Evolutionary conservation across 23 tunicate genomes (phyloP).

Genomic region (Phallusia fumigata): DNA sequence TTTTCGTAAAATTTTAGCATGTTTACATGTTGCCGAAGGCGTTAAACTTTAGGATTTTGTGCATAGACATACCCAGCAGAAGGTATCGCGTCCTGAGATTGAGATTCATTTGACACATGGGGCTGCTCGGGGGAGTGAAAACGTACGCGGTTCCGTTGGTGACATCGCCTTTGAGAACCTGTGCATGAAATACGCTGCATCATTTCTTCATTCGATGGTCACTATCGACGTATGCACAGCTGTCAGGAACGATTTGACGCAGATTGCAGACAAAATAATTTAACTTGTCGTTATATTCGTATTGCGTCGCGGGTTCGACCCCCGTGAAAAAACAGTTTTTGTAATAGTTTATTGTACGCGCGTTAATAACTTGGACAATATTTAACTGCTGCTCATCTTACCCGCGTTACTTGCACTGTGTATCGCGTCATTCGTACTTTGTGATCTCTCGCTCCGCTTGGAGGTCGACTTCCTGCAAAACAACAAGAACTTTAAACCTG

Average conservation of each 20-base stretch:
- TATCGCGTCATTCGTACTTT: neutral
- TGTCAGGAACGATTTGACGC: too few species aligned
- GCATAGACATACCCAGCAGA: neutral
- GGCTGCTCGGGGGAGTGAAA: neutral
- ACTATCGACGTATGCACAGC: too few species aligned
- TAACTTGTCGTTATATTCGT: too few species aligned
- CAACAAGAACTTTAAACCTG: neutral
- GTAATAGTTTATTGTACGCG: too few species aligned
- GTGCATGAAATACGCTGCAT: too few species aligned
- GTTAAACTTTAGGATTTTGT: too few species aligned
- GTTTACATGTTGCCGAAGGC: too few species aligned
- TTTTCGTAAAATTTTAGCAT: too few species aligned
- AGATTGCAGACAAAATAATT: too few species aligned
- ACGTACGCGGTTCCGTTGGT: conserved; percentile 6
- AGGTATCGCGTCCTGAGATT: neutral
- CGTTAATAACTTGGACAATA: neutral
- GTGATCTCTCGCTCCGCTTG: neutral
- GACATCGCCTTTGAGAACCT: neutral
- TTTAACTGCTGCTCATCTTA: neutral
- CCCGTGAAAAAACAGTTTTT: too few species aligned
- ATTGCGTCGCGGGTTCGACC: too few species aligned
- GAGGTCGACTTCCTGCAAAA: neutral
- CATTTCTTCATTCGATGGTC: too few species aligned
- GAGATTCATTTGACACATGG: neutral
- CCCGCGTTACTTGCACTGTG: conserved; percentile 1